Evolutionary conservation across 1,140 invertebrate genomes (phyloP).

Genomic region (Globodera rostochiensis): DNA sequence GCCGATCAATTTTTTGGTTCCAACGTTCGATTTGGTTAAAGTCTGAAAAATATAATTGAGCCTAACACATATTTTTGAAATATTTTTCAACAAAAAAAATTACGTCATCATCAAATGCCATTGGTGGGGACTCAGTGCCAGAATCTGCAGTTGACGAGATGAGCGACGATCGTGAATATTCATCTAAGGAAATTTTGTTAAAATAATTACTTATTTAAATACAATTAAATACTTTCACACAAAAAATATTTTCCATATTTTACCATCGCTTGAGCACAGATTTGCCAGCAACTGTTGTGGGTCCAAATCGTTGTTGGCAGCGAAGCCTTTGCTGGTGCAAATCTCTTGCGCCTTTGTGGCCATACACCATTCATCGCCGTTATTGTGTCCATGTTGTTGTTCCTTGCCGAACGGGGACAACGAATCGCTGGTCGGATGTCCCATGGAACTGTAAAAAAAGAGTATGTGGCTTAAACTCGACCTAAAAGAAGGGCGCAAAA

Average conservation of each 20-base stretch:
- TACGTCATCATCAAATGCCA: not conserved
- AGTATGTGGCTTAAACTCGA: too few relatives aligned
- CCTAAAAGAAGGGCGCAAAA: too few relatives aligned
- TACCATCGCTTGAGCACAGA: constrained; percentile 31
- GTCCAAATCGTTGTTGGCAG: constrained; percentile 16
- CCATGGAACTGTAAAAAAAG: too few relatives aligned
- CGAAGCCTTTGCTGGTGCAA: not conserved
- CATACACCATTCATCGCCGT: not conserved
- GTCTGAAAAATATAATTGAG: not conserved
- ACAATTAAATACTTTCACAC: not conserved
- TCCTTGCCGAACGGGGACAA: not conserved
- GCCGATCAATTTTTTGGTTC: not conserved
- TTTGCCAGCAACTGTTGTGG: constrained; percentile 19
- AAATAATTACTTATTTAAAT: constrained; percentile 2
- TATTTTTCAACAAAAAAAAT: not conserved
- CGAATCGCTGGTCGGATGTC: too few relatives aligned
- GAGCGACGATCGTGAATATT: constrained; percentile 27
- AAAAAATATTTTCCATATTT: not conserved
- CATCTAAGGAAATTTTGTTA: constrained; percentile 17
- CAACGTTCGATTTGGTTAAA: not conserved
- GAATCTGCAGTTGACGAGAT: constrained; percentile 23
- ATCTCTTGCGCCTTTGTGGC: constrained; percentile 5
- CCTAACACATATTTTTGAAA: too few relatives aligned
- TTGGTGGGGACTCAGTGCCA: constrained; percentile 27
- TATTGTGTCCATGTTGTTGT: not conserved